These are phyloP conservation scores for Cosmopolites sordidus DNA, from an alignment of 2,888 invertebrate genomes.

Conservation along the genomic window DNA sequence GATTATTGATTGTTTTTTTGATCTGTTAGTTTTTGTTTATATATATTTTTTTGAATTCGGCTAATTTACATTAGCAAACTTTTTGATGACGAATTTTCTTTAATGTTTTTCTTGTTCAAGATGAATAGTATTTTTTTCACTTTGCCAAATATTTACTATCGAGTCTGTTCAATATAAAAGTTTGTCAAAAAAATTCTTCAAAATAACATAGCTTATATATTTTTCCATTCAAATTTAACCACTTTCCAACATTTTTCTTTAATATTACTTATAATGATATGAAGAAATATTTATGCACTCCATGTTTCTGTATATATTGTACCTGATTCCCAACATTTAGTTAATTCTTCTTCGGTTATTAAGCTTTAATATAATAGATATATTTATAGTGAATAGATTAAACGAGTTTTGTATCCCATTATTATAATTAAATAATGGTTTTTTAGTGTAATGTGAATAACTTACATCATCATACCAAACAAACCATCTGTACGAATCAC, in stretches of 20 bases:
- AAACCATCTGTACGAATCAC: too few species aligned
- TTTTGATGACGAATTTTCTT: too few species aligned
- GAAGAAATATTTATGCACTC: neutral
- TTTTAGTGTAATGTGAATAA: too few species aligned
- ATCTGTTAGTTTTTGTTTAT: neutral
- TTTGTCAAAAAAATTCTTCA: conserved; percentile 8
- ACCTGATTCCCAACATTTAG: conserved; percentile 16
- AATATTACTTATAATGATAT: neutral
- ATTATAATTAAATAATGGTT: too few species aligned
- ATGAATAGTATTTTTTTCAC: neutral
- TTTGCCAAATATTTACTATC: conserved; percentile 13
- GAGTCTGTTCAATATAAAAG: neutral
- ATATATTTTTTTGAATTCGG: neutral
- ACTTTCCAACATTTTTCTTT: neutral
- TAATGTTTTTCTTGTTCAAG: too few species aligned
- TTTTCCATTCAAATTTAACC: neutral
- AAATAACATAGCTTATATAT: neutral
- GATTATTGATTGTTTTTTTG: neutral
- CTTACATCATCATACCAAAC: too few species aligned
- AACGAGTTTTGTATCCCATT: too few species aligned
- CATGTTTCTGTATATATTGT: conserved; percentile 10
- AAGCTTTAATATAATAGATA: neutral
- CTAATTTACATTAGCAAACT: neutral
- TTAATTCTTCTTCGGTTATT: conserved; percentile 3
- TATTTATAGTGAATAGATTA: too few species aligned